phyloP scores from a whole-genome alignment of 2,797 vertebrate species.

The Nyctalus aviator region DNA sequence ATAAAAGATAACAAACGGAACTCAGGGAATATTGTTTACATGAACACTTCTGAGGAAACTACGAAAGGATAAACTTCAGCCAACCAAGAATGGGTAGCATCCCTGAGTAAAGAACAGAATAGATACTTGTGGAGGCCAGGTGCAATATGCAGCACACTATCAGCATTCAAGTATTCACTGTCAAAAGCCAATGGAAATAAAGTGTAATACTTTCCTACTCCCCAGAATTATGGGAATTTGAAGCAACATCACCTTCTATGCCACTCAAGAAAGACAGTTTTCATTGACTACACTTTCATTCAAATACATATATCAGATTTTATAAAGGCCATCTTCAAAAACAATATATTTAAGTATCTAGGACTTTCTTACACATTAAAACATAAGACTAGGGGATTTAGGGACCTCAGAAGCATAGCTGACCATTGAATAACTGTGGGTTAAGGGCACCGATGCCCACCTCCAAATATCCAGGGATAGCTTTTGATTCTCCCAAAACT shows the following conservation, averaged over 20 bases:
- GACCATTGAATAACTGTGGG: neutral
- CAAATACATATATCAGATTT: neutral
- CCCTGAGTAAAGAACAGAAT: neutral
- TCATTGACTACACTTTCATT: neutral
- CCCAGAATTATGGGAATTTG: conserved; percentile 36
- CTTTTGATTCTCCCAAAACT: neutral
- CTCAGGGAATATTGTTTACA: neutral
- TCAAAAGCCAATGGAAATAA: neutral
- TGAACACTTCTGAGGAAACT: neutral
- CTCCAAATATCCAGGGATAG: neutral
- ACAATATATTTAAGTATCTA: neutral
- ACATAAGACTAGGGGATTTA: neutral
- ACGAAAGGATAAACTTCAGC: neutral
- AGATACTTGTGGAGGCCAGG: neutral
- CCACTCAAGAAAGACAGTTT: conserved; percentile 16
- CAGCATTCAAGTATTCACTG: neutral
- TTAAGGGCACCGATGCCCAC: neutral
- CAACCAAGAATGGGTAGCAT: neutral
- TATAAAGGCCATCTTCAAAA: neutral
- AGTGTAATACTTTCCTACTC: neutral
- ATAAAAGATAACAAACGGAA: conserved; percentile 12
- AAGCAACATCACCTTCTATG: neutral
- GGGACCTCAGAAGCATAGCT: neutral
- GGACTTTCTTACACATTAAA: neutral
- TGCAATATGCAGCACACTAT: neutral